A percentile compares a stretch with the other conserved stretches of the same genome.
These are phyloP conservation scores for Petroica traversi DNA, from an alignment of 2,113 vertebrate genomes.

Conservation along the genomic window DNA sequence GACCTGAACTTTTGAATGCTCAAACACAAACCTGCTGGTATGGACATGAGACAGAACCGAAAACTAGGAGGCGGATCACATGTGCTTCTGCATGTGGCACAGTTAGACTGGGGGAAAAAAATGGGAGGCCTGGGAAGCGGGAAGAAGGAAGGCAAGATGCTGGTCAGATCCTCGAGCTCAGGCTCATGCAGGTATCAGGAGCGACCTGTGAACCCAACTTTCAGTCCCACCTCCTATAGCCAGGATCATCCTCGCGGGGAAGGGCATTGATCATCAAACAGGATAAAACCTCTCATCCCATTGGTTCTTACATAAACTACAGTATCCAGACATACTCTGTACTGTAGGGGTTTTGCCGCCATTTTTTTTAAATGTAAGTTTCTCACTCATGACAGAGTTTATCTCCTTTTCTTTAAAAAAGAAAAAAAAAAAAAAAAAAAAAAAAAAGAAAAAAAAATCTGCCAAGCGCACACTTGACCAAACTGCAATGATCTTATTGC, in stretches of 20 bases:
- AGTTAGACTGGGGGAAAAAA: background rate
- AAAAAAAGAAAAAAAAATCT: background rate
- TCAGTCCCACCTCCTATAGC: background rate
- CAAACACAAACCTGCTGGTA: background rate
- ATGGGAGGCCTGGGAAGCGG: background rate
- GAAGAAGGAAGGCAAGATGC: background rate
- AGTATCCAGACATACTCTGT: background rate
- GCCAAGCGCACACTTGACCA: background rate
- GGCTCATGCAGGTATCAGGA: background rate
- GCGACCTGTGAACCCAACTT: background rate
- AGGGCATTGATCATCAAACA: background rate
- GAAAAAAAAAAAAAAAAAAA: background rate
- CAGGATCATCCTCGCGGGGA: background rate
- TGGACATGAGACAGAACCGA: fast-evolving
- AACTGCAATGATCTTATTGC: background rate
- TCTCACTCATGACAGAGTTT: background rate
- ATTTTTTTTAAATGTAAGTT: background rate
- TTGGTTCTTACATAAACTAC: background rate
- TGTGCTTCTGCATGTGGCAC: fast-evolving
- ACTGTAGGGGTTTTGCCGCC: fast-evolving
- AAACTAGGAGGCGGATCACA: background rate
- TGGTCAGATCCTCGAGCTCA: background rate
- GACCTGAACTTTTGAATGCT: background rate
- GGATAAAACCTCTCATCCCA: fast-evolving
- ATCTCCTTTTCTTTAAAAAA: background rate